A percentile compares a stretch with the other conserved stretches of the same genome.
Conservation (phyloP, 2,113 vertebrate species). For the Sitta europaea region DNA sequence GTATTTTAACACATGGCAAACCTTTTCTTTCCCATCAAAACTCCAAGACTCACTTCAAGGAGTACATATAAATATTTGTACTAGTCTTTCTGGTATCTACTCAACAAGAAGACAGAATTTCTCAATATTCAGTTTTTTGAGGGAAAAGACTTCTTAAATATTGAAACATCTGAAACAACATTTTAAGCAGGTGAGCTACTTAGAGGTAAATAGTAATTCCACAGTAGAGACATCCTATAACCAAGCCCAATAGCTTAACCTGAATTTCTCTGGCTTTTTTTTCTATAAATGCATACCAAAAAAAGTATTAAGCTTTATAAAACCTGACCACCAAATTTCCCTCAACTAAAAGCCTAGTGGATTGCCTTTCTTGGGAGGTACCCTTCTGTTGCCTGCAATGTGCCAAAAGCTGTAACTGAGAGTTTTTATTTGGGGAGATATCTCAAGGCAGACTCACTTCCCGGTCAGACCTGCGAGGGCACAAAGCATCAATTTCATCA, state of each 20-base stretch:
- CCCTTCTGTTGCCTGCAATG: background rate
- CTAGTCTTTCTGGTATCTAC: fast-evolving
- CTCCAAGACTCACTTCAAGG: background rate
- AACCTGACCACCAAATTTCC: background rate
- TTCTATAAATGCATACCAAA: background rate
- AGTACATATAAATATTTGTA: background rate
- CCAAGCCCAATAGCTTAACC: background rate
- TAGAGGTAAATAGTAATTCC: background rate
- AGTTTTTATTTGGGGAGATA: background rate
- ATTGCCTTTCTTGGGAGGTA: background rate
- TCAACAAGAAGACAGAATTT: background rate
- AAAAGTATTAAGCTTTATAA: background rate
- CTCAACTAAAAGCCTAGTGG: background rate
- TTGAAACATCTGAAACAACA: background rate
- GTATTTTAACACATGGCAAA: background rate
- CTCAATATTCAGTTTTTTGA: background rate
- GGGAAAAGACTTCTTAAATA: background rate
- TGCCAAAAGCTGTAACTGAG: background rate
- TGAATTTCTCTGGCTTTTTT: background rate
- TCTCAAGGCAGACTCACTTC: slow-evolving; percentile 77
- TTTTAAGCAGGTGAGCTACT: background rate
- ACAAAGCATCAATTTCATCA: slow-evolving; percentile 94
- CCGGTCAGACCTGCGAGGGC: slow-evolving; percentile 89
- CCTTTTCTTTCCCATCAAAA: background rate
- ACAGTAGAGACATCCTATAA: background rate